phyloP scores from a whole-genome alignment of 1,140 invertebrate genomes.

The Ooceraea biroi region DNA sequence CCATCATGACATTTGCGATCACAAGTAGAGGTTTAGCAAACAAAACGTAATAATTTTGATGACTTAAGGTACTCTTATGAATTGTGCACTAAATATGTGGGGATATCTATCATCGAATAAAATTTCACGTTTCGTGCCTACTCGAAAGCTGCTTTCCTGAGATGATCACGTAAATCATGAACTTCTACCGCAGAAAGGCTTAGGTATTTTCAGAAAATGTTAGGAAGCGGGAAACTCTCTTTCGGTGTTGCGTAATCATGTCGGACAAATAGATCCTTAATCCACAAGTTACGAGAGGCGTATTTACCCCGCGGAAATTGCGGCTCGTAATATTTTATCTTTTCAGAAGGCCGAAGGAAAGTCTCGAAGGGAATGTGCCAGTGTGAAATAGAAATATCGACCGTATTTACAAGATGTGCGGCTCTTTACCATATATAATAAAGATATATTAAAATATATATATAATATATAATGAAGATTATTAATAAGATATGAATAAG shows the following conservation, averaged over 20 bases:
- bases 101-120: background rate
- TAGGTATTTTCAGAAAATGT: background rate
- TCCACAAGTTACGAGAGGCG: constrained; percentile 34
- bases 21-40: background rate
- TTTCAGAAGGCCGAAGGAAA: background rate
- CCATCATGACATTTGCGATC: background rate
- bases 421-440: background rate
- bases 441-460: too few relatives aligned
- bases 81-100: too few relatives aligned
- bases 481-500: too few relatives aligned
- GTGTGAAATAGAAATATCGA: constrained; percentile 7
- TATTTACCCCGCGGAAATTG: constrained; percentile 8
- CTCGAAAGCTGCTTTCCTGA: constrained; percentile 6
- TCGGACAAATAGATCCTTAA: constrained; percentile 42
- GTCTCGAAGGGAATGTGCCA: background rate
- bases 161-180: constrained; percentile 31
- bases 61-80: background rate
- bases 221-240: constrained; percentile 13
- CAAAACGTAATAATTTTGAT: background rate
- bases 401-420: background rate
- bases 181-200: background rate
- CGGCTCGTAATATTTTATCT: constrained; percentile 20
- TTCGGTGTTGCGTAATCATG: constrained; percentile 34
- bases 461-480: too few relatives aligned
- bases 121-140: background rate